Percentiles rank a stretch among this genome's conserved stretches.
Conservation (phyloP, 2,113 vertebrate species). For the Notothenia coriiceps region DNA sequence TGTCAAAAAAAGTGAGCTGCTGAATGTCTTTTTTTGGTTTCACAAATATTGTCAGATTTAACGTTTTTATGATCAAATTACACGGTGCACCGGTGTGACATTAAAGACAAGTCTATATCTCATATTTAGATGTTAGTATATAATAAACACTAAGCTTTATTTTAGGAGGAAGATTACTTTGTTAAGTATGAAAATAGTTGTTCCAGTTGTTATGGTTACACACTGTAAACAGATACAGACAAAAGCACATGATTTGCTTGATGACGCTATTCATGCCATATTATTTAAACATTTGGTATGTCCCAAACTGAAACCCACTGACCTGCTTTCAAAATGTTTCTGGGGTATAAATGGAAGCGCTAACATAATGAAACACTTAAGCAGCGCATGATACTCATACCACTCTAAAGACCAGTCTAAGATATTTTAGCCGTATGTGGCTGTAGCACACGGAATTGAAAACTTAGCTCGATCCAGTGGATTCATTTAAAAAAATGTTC, state of each 20-base stretch:
- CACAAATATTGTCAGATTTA: not conserved
- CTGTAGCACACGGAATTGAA: not conserved
- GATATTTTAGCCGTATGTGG: not conserved
- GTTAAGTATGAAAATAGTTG: not conserved
- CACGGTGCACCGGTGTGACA: constrained; percentile 17
- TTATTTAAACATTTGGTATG: not conserved
- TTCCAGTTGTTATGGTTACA: not conserved
- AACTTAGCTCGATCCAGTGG: constrained; percentile 15
- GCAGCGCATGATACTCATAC: constrained; percentile 5
- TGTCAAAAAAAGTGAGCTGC: not conserved
- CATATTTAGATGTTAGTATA: not conserved
- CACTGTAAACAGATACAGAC: not conserved
- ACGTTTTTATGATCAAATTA: not conserved
- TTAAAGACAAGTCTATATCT: not conserved
- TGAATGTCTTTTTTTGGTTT: not conserved
- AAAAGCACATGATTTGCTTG: not conserved
- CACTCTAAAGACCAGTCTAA: constrained; percentile 1
- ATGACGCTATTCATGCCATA: not conserved
- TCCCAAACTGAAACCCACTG: not conserved
- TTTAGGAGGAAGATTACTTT: not conserved
- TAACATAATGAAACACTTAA: constrained; percentile 5
- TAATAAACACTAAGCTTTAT: not conserved
- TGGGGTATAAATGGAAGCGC: constrained; percentile 10
- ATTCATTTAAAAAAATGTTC: not conserved
- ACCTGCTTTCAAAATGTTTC: not conserved